Conservation (phyloP, 2,113 vertebrate species). For the Otus sunia region DNA sequence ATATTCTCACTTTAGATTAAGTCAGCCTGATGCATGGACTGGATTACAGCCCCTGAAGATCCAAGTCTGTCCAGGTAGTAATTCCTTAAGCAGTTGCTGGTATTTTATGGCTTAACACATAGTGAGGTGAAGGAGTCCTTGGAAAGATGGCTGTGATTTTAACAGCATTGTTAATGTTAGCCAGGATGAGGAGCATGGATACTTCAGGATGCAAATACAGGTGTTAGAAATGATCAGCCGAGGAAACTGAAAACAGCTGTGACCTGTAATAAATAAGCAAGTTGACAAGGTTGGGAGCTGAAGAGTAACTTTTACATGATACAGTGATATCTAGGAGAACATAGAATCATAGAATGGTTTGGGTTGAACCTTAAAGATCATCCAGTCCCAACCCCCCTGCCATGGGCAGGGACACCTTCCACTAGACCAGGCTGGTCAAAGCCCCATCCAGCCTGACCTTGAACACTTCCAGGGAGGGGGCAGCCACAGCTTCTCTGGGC, state of each 20-base stretch:
- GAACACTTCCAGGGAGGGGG: too few species aligned
- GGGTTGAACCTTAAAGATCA: too few species aligned
- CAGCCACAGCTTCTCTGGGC: too few species aligned
- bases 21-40: background rate
- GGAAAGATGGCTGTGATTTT: background rate
- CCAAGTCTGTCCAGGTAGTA: fast-evolving
- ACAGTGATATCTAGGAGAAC: background rate
- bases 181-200: background rate
- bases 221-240: background rate
- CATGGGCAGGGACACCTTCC: too few species aligned
- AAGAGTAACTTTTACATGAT: background rate
- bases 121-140: background rate
- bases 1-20: background rate
- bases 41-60: background rate
- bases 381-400: too few species aligned
- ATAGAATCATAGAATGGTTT: too few species aligned
- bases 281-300: background rate
- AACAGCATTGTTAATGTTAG: background rate
- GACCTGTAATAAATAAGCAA: background rate
- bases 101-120: background rate
- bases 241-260: background rate
- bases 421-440: too few species aligned
- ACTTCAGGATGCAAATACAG: background rate
- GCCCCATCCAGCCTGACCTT: too few species aligned
- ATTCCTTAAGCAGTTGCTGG: background rate